Evolutionary conservation across 2,113 vertebrate species (phyloP).

Genomic region (Lepisosteus oculatus): DNA sequence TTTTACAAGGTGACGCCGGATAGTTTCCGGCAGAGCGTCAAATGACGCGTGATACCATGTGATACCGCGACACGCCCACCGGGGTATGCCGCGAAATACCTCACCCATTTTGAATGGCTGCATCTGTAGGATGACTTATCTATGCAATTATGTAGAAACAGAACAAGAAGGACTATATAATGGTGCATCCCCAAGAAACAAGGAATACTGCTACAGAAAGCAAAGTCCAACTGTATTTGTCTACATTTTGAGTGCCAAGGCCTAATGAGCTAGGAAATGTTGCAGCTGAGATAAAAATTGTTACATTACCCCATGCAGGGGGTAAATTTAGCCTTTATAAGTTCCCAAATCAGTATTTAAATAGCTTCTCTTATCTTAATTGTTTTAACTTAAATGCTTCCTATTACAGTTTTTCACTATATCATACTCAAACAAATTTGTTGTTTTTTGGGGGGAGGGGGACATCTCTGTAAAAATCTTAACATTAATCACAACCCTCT

Average conservation of each 20-base stretch:
- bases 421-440: too few relatives aligned
- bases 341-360: background rate
- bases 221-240: background rate
- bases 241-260: background rate
- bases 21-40: too few relatives aligned
- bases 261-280: constrained; percentile 11
- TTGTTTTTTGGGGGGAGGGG: too few relatives aligned
- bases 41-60: too few relatives aligned
- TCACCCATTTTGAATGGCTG: too few relatives aligned
- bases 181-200: background rate
- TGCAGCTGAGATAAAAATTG: background rate
- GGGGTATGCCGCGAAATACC: too few relatives aligned
- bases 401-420: too few relatives aligned
- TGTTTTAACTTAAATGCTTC: background rate
- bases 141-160: background rate
- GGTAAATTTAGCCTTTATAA: background rate
- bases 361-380: background rate
- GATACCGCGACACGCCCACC: too few relatives aligned
- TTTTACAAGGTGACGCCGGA: too few relatives aligned
- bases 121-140: background rate
- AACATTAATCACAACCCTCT: too few relatives aligned
- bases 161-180: background rate
- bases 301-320: constrained; percentile 1
- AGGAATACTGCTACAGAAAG: background rate
- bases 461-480: too few relatives aligned